Base-by-base conservation (phyloP, 2,113 vertebrate species). In the Macquaria ambigua region DNA sequence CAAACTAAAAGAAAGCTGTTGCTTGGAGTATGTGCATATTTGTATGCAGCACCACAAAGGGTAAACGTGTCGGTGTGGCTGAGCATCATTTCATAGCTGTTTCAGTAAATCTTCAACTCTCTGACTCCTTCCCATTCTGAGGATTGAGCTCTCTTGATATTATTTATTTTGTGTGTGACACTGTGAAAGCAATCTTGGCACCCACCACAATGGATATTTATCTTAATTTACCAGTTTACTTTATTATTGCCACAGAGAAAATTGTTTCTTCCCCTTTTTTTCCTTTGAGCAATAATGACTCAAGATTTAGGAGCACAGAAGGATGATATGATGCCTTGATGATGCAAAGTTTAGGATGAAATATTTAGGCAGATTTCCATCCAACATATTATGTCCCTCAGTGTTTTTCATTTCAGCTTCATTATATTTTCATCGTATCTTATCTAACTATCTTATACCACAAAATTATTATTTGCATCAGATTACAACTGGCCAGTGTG, bases 161-260 rank as follows among this genome's bases (percentile, higher is more conserved):
- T 61, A 62, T 79, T 50, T 69, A 66, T 31, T 88, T 41, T 72
- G 18, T 53, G 64, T 77, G 67, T 74, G 66, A 75, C 55, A 79
- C 41, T 73, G 50, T 55, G 53, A 81, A 89, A 89, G 34, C 71
- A 64, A 88, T 78, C 61, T 88, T 55, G 64, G 56, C 64, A 63
- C 59, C 53, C n/a, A 73, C 74, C 59, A 56, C 56, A 70, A 70
- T 69, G 52, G 50, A 89, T 87, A 85, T 88, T 92, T 72, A 79
- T 90, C 90, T 87, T 85, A 78, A 88, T 92, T 85, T 84, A 83
- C 41, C 81, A 52, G 86, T 74, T 83, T 64, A n/a, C 46, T 81
- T 76, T 83, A 87, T 76, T 83, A 87, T 78, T 87, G 70, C 28
- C 43, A 61, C 50, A 23, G 66, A 74, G 59, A 72, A 68, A 74